Percentiles rank a stretch among this genome's conserved stretches.
Evolutionary conservation across 1,140 invertebrate species (phyloP).

Genomic region (Pteromalus puparum): DNA sequence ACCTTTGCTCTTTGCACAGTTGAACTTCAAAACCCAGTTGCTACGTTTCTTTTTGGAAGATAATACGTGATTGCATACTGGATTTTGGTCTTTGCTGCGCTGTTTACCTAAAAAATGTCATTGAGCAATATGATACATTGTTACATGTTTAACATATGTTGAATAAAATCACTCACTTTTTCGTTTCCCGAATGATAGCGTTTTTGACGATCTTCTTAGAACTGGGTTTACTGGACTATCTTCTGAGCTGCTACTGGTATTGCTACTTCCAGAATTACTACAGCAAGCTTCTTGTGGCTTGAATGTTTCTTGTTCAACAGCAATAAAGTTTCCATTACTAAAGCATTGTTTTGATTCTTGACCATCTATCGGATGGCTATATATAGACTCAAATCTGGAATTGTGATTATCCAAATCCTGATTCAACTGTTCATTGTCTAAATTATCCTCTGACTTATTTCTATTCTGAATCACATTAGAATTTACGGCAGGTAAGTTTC

Average conservation of each 20-base stretch:
- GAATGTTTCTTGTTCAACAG: conserved; percentile 47
- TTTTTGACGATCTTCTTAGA: conserved; percentile 71
- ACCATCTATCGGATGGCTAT: conserved; percentile 70
- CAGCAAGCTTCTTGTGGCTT: conserved; percentile 65
- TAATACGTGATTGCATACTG: conserved; percentile 71
- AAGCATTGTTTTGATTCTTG: conserved; percentile 67
- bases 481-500: conserved; percentile 65
- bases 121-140: conserved; percentile 16
- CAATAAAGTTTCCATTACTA: conserved; percentile 69
- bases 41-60: conserved; percentile 77
- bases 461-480: conserved; percentile 61
- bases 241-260: conserved; percentile 72
- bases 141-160: neutral
- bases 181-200: conserved; percentile 71
- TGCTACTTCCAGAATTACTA: conserved; percentile 68
- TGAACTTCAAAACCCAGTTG: conserved; percentile 80
- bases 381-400: conserved; percentile 72
- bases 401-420: conserved; percentile 72
- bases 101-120: conserved; percentile 64
- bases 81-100: conserved; percentile 70
- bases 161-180: conserved; percentile 61
- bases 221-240: conserved; percentile 70
- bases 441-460: conserved; percentile 65
- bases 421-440: conserved; percentile 67
- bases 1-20: conserved; percentile 77